A percentile compares a stretch with the other conserved stretches of the same genome.
Evolutionary conservation across 2,113 vertebrate species (phyloP).

Genomic region (Saccopteryx bilineata): DNA sequence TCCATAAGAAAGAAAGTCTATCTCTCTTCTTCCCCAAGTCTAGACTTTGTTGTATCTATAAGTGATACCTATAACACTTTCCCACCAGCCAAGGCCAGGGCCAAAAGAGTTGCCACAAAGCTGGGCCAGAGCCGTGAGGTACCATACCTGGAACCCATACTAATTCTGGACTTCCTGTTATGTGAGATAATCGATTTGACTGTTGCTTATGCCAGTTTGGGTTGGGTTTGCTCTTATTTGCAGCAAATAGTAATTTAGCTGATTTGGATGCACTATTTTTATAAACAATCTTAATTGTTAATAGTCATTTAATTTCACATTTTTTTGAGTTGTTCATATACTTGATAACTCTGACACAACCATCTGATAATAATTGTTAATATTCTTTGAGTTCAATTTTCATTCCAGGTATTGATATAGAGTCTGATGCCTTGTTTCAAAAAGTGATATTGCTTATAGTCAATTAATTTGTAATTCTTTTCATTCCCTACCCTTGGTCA

Average conservation of each 20-base stretch:
- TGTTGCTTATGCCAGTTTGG: background rate
- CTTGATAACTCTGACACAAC: background rate
- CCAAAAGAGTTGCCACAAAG: background rate
- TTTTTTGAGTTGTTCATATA: background rate
- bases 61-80: background rate
- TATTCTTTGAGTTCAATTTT: conserved; percentile 3
- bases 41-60: background rate
- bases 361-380: background rate
- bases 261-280: background rate
- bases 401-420: background rate
- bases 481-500: background rate
- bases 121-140: background rate
- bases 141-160: background rate
- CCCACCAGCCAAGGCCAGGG: background rate
- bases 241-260: conserved; percentile 41
- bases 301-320: background rate
- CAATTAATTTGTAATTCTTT: conserved; percentile 10
- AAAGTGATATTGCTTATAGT: background rate
- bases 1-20: background rate
- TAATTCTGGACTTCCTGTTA: conserved; percentile 11
- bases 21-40: background rate
- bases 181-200: background rate
- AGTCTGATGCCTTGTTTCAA: conserved; percentile 25
- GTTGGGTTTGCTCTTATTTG: conserved; percentile 23
- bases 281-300: background rate